These are phyloP conservation scores for Trichonephila inaurata DNA, from an alignment of 1,140 invertebrate genomes.

Conservation along the genomic window DNA sequence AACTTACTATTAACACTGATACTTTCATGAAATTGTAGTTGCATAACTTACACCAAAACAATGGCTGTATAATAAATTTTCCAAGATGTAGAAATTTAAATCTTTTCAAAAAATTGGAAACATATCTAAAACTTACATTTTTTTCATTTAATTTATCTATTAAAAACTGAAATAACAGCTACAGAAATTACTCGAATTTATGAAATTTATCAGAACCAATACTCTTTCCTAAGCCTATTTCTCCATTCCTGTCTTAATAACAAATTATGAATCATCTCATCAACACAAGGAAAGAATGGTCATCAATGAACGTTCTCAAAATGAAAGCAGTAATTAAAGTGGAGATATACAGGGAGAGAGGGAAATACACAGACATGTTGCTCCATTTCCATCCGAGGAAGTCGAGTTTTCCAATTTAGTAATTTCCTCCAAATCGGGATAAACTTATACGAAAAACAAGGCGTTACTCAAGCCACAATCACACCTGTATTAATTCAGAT, in stretches of 20 bases:
- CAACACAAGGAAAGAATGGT: not conserved
- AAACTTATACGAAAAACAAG: not conserved
- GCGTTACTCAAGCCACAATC: not conserved
- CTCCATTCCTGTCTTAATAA: not conserved
- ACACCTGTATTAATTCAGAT: not conserved
- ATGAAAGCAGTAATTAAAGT: conserved; percentile 26
- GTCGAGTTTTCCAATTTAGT: not conserved
- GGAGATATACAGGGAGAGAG: not conserved
- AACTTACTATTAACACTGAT: no score
- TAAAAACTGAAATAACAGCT: no score
- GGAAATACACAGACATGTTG: not conserved
- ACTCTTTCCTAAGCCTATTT: no score
- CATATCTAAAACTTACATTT: no score
- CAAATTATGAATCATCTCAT: not conserved
- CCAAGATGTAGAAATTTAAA: no score
- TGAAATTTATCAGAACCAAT: no score
- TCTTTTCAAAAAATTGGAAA: no score
- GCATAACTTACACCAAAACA: no score
- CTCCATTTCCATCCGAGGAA: not conserved
- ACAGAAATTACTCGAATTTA: no score
- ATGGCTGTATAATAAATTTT: no score
- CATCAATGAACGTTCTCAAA: not conserved
- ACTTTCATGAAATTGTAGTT: no score
- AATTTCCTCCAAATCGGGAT: conserved; percentile 14
- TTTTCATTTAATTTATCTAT: no score